Evolutionary conservation across 1,140 invertebrate species (phyloP).

Genomic region (Rhyacophila brunnea): DNA sequence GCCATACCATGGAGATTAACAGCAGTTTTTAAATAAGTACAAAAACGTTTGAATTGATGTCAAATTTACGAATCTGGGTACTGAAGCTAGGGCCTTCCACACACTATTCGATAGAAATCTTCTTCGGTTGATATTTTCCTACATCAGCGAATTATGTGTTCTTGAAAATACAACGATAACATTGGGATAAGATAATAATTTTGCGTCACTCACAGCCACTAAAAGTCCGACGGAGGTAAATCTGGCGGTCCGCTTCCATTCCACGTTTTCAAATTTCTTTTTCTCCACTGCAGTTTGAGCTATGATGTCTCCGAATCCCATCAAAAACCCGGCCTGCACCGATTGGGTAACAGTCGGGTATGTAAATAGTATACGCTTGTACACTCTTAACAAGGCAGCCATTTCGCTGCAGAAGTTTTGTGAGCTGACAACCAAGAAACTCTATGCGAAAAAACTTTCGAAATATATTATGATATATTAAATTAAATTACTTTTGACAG

Average conservation of each 20-base stretch:
- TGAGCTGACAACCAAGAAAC: not conserved
- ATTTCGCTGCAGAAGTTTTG: not conserved
- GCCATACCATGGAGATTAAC: too few relatives aligned
- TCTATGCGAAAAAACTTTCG: too few relatives aligned
- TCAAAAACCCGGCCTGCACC: constrained; percentile 17
- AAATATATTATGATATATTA: too few relatives aligned
- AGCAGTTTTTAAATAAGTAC: not conserved
- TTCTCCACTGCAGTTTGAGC: constrained; percentile 13
- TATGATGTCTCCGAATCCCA: constrained; percentile 19
- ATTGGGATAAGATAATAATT: not conserved
- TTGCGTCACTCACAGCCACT: constrained; percentile 1
- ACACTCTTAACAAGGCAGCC: constrained; percentile 9
- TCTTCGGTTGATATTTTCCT: not conserved
- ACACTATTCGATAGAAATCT: not conserved
- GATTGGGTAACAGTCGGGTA: constrained; percentile 10
- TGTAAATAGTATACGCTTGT: not conserved
- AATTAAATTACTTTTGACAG: too few relatives aligned
- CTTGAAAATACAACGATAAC: not conserved
- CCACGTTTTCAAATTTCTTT: not conserved
- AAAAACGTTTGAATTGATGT: not conserved
- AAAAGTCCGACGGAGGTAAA: constrained; percentile 17
- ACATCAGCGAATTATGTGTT: not conserved
- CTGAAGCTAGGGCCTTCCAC: not conserved
- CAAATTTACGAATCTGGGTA: not conserved
- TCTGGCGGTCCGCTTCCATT: constrained; percentile 17